A percentile compares a stretch with the other conserved stretches of the same genome.
Evolutionary conservation across 2,797 vertebrate genomes (phyloP).

Genomic region (Picus viridis): DNA sequence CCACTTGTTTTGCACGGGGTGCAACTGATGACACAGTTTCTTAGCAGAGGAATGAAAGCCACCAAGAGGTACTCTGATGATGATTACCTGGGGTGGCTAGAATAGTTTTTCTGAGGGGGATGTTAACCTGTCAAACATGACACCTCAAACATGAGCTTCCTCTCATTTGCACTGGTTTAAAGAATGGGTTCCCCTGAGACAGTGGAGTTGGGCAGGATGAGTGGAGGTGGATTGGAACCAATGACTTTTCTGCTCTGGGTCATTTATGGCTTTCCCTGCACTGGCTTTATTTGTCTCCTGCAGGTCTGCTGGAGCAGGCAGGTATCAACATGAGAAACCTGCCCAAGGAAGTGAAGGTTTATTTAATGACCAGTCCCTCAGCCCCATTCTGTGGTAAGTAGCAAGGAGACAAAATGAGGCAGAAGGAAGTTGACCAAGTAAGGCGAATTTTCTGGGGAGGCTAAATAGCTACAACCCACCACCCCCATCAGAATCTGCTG

Average conservation of each 20-base stretch:
- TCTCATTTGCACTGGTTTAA: neutral
- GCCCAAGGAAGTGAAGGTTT: constrained; percentile 85
- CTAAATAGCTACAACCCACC: neutral
- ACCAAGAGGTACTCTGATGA: neutral
- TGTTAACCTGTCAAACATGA: neutral
- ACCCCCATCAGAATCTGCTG: neutral
- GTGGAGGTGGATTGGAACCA: neutral
- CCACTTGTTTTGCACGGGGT: neutral
- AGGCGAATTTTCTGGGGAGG: neutral
- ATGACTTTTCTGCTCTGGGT: neutral
- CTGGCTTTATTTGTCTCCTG: constrained; percentile 32
- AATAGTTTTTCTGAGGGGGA: neutral
- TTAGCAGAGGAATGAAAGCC: neutral
- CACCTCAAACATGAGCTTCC: neutral
- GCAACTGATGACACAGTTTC: neutral
- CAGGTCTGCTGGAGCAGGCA: constrained; percentile 85
- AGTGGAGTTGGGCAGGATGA: neutral
- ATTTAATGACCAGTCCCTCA: constrained; percentile 83
- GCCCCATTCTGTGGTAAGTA: constrained; percentile 90
- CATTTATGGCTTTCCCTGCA: neutral
- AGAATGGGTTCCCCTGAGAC: neutral
- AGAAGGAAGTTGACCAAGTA: neutral
- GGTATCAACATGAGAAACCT: constrained; percentile 80
- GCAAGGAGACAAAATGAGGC: neutral
- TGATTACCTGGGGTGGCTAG: neutral